Base-by-base conservation (phyloP, 1,140 invertebrate genomes). In the Drosophila arawakana region DNA sequence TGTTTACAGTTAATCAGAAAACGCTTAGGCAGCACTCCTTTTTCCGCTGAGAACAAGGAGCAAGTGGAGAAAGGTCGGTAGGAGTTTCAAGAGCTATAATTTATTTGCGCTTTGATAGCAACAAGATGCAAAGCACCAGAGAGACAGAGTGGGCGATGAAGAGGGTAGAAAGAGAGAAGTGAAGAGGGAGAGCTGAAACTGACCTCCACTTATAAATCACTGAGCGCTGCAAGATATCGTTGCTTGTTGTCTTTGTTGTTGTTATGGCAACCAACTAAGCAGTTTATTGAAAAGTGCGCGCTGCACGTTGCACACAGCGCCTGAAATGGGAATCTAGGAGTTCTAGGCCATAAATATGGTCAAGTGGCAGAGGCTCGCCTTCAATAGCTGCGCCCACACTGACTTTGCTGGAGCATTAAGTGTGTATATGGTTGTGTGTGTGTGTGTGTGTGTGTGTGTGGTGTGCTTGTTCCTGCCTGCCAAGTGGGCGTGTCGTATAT, bases 31-130 rank as follows among this genome's bases (percentile, higher is more conserved):
- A 39, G 52, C 65, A 47, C 47, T 43, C 37, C 44, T 59, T 43
- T 11, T 41, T 41, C 41, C 9, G 15, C 9, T 41, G 34, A 25
- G 2, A 7, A 11, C 10, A n/a, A 7, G 1, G 25, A 21, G 18
- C 7, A 4, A 15, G 7, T 13, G 8, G 44, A 9, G 5, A 10
- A n/a, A n/a, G 6, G 11, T 1, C 2, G 5, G 61, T 10, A 10
- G 6, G 1, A 35, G 11, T 3, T 30, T 30, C 11, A 10, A 59
- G 35, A 1, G 15, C 11, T 37, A 55, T 88, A 88, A 91, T 91
- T 91, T 91, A 91, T 91, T 73, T 88, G 78, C 80, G 63, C 73
- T 91, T 91, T 88, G 88, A 91, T 88, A 84, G 82, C 80, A 84
- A 91, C 75, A 91, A 90, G 86, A 90, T 86, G 86, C 86, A 86